phyloP scores from a whole-genome alignment of 1,140 invertebrate species.

The Tribolium castaneum region DNA sequence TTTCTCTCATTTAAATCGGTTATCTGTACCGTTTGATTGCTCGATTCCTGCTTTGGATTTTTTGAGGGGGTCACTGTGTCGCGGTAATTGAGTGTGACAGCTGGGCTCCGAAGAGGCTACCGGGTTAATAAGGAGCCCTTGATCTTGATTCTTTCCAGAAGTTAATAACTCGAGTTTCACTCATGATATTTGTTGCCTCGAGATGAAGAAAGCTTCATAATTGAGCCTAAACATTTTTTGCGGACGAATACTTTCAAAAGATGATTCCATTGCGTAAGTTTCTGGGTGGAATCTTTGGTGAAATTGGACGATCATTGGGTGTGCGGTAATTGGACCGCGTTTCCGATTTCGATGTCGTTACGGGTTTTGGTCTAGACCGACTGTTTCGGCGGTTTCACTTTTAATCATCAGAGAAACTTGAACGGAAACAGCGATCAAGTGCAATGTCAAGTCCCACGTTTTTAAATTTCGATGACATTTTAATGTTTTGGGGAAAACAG shows the following conservation, averaged over 20 bases:
- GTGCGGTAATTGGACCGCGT: not conserved
- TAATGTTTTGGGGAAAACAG: too few relatives aligned
- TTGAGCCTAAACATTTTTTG: not conserved
- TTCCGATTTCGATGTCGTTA: conserved; percentile 12
- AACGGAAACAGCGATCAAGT: too few relatives aligned
- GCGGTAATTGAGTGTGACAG: not conserved
- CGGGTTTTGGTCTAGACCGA: not conserved
- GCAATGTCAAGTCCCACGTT: too few relatives aligned
- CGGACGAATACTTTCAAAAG: not conserved
- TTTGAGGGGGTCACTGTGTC: not conserved
- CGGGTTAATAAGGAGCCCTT: not conserved
- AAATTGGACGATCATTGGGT: not conserved
- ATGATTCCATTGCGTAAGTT: conserved; percentile 12
- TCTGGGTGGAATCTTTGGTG: not conserved
- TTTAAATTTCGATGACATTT: too few relatives aligned
- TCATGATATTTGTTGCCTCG: not conserved
- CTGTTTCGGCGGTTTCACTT: not conserved
- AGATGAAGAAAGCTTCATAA: conserved; percentile 4
- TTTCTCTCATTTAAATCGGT: not conserved
- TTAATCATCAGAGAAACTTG: not conserved
- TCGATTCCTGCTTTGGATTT: not conserved
- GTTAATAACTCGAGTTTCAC: not conserved
- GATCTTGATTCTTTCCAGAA: not conserved
- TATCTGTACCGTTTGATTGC: not conserved
- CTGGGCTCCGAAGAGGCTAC: not conserved